Conservation (phyloP, 2,797 vertebrate genomes). For the Xiphorhynchus erythropygius region DNA sequence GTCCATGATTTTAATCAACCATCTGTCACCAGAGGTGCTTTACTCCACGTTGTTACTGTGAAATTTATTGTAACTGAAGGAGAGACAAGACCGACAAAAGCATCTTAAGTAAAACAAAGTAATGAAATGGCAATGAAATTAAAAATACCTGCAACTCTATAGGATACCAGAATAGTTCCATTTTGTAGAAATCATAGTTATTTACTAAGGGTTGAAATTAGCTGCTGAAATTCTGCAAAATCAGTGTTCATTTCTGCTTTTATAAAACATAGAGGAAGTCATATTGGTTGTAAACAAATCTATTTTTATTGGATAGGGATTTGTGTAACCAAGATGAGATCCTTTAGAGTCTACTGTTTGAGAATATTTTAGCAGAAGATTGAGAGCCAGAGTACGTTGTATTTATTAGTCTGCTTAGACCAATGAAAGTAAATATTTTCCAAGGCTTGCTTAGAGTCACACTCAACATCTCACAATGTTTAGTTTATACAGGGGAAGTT, state of each 20-base stretch:
- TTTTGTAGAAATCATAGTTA: neutral
- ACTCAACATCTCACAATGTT: neutral
- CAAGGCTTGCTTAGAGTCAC: neutral
- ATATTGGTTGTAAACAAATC: neutral
- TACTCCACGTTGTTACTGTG: neutral
- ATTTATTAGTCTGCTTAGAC: neutral
- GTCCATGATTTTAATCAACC: constrained; percentile 52
- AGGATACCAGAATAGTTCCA: neutral
- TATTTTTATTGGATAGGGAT: neutral
- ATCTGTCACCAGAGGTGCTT: constrained; percentile 62
- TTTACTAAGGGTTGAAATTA: neutral
- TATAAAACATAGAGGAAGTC: neutral
- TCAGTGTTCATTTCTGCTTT: neutral
- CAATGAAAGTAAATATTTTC: neutral
- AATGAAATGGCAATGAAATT: neutral
- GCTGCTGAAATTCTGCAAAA: neutral
- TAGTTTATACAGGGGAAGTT: neutral
- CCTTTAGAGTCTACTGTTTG: neutral
- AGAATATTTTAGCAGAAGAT: neutral
- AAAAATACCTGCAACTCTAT: neutral
- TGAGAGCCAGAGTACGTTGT: neutral
- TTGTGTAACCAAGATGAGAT: neutral
- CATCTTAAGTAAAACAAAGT: neutral
- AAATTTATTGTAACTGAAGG: constrained; percentile 16
- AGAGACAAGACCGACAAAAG: neutral